phyloP scores from a whole-genome alignment of 1,140 invertebrate genomes.

The Tetraneura akinire region DNA sequence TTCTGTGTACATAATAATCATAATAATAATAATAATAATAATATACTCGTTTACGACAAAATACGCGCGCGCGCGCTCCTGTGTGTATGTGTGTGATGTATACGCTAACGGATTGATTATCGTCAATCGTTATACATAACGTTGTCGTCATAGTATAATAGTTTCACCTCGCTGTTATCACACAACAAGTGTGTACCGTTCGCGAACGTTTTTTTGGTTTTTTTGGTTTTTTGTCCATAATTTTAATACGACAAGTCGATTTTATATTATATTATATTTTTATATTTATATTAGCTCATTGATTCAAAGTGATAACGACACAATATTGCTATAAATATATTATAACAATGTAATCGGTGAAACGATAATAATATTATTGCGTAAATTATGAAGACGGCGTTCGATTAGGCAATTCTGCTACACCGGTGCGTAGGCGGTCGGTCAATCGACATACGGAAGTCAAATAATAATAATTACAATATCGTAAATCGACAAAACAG shows the following conservation, averaged over 20 bases:
- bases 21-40: too few species aligned
- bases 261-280: neutral
- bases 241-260: too few species aligned
- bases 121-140: too few species aligned
- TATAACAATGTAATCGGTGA: neutral
- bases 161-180: conserved; percentile 11
- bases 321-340: neutral
- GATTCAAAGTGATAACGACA: neutral
- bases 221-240: neutral
- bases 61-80: too few species aligned
- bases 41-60: too few species aligned
- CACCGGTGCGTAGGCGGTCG: neutral
- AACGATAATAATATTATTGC: neutral
- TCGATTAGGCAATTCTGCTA: conserved; percentile 35
- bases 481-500: too few species aligned
- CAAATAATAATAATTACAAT: too few species aligned
- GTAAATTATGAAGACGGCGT: conserved; percentile 14
- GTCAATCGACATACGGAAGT: neutral
- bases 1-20: too few species aligned
- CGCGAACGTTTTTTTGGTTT: neutral
- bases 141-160: too few species aligned
- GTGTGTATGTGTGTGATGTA: too few species aligned
- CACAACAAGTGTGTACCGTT: conserved; percentile 29
- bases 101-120: too few species aligned
- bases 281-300: neutral